Conservation (phyloP, 2,888 invertebrate species). For the Drosophila dives region DNA sequence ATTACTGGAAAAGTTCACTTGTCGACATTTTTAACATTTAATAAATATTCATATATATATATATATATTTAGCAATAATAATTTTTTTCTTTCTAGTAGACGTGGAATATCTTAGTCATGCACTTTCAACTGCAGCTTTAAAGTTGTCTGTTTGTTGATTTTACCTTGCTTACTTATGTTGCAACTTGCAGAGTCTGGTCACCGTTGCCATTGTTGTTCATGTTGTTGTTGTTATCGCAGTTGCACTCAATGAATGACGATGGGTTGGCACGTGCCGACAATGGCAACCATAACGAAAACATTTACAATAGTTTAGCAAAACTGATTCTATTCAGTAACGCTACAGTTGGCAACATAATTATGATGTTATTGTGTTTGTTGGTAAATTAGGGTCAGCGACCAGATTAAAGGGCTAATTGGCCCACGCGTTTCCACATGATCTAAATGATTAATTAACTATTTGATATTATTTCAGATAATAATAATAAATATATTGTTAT, state of each 20-base stretch:
- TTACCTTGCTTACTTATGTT: slow-evolving; percentile 38
- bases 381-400: slow-evolving; percentile 36
- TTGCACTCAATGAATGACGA: slow-evolving; percentile 64
- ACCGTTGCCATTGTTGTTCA: slow-evolving; percentile 5
- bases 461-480: slow-evolving; percentile 10
- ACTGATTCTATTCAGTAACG: slow-evolving; percentile 45
- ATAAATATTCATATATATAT: not conserved
- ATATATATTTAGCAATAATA: not conserved
- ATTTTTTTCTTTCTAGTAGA: not conserved
- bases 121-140: not conserved
- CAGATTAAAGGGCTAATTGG: slow-evolving; percentile 49
- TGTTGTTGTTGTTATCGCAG: slow-evolving; percentile 25
- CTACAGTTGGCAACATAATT: slow-evolving; percentile 67
- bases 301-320: slow-evolving; percentile 17
- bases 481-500: not conserved
- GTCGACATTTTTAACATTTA: not conserved
- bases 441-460: slow-evolving; percentile 40
- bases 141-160: slow-evolving; percentile 9
- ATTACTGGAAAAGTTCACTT: not conserved
- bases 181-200: slow-evolving; percentile 38
- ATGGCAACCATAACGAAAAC: slow-evolving; percentile 25
- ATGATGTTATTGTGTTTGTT: slow-evolving; percentile 23
- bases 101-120: slow-evolving; percentile 12
- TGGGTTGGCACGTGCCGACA: slow-evolving; percentile 63
- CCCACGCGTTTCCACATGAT: slow-evolving; percentile 45